phyloP scores from a whole-genome alignment of 2,113 vertebrate genomes.

The Ageneiosus marmoratus region DNA sequence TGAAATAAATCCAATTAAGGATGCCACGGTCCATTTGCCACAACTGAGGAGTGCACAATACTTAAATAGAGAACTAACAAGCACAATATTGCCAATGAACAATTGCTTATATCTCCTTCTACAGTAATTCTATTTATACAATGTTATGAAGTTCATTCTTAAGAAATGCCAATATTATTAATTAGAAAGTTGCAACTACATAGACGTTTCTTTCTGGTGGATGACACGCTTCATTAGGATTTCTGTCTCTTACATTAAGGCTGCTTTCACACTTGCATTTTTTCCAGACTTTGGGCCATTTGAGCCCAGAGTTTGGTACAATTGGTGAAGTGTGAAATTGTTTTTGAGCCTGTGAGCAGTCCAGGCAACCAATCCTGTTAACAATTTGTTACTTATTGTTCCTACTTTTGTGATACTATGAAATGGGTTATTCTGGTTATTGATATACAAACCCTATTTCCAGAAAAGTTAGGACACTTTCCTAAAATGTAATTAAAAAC shows the following conservation, averaged over 20 bases:
- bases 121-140: slow-evolving; percentile 19
- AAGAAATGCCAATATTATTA: neutral
- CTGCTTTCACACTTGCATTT: neutral
- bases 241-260: neutral
- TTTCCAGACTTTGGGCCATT: neutral
- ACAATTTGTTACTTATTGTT: neutral
- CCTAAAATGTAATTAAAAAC: no score
- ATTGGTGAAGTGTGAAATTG: neutral
- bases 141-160: neutral
- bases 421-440: neutral
- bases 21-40: slow-evolving; percentile 12
- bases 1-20: slow-evolving; percentile 45
- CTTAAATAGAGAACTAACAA: slow-evolving; percentile 30
- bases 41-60: slow-evolving; percentile 24
- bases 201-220: neutral
- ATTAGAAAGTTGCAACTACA: neutral
- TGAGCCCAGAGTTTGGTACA: slow-evolving; percentile 1
- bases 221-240: neutral
- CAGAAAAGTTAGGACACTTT: no score
- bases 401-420: neutral
- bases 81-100: slow-evolving; percentile 15
- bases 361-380: neutral
- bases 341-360: neutral
- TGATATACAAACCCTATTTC: neutral
- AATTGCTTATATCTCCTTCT: slow-evolving; percentile 25